These are phyloP conservation scores for Morone chrysops DNA, from an alignment of 2,113 vertebrate species.

Conservation along the genomic window DNA sequence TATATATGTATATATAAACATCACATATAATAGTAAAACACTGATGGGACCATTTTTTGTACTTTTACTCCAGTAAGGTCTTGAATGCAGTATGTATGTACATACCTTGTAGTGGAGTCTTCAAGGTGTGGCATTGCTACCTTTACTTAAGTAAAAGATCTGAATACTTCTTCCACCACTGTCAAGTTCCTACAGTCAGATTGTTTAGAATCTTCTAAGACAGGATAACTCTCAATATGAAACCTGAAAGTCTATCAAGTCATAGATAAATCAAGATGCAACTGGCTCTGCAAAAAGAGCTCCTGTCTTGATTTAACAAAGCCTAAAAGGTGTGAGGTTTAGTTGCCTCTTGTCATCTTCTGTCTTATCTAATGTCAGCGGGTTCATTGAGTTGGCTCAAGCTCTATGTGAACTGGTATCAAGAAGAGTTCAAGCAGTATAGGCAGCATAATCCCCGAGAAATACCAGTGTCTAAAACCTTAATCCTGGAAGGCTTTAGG, in stretches of 20 bases:
- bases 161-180: too few relatives aligned
- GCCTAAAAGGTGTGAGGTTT: constrained; percentile 4
- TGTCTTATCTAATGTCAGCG: constrained; percentile 48
- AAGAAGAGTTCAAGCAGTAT: constrained; percentile 38
- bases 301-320: background rate
- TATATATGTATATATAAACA: too few relatives aligned
- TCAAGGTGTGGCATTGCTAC: too few relatives aligned
- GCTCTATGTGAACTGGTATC: constrained; percentile 51
- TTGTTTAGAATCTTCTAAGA: too few relatives aligned
- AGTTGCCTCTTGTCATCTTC: background rate
- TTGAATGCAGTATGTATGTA: too few relatives aligned
- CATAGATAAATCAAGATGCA: background rate
- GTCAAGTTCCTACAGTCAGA: too few relatives aligned
- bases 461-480: constrained; percentile 56
- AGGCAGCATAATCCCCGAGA: constrained; percentile 64
- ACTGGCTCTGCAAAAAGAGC: background rate
- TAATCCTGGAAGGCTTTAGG: constrained; percentile 65
- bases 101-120: too few relatives aligned
- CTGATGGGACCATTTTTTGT: too few relatives aligned
- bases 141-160: too few relatives aligned
- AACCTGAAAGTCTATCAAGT: background rate
- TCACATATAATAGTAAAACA: too few relatives aligned
- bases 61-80: too few relatives aligned
- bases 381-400: constrained; percentile 55
- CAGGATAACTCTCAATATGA: background rate